A percentile compares a stretch with the other conserved stretches of the same genome.
These are phyloP conservation scores for Pelobates cultripes DNA, from an alignment of 2,797 vertebrate species.

Conservation along the genomic window DNA sequence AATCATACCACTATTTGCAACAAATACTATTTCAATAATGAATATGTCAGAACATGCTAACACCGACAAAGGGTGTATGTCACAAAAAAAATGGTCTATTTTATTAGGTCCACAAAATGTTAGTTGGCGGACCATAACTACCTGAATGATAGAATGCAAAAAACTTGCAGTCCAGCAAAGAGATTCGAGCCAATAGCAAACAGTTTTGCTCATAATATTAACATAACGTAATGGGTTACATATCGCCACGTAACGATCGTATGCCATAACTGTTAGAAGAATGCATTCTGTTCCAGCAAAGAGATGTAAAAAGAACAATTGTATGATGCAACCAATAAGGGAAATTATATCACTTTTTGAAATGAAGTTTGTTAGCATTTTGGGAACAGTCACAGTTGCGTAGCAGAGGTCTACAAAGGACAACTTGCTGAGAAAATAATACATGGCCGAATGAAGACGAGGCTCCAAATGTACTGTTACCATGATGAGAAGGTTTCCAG, in stretches of 20 bases:
- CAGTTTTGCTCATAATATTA: constrained; percentile 55
- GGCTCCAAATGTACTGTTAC: constrained; percentile 51
- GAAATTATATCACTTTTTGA: constrained; percentile 59
- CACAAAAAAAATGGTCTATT: constrained; percentile 69
- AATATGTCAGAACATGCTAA: constrained; percentile 64
- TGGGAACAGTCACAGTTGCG: constrained; percentile 65
- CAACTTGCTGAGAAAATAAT: constrained; percentile 67
- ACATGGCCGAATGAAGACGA: constrained; percentile 65
- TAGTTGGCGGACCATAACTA: constrained; percentile 57
- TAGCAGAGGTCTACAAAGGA: constrained; percentile 68
- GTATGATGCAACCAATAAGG: constrained; percentile 59
- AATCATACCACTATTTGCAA: constrained; percentile 59
- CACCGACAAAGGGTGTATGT: constrained; percentile 64
- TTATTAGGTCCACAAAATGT: constrained; percentile 65
- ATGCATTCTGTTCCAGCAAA: constrained; percentile 67
- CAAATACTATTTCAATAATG: constrained; percentile 63
- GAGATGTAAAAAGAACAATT: constrained; percentile 67
- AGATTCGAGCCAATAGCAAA: constrained; percentile 58
- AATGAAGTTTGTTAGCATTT: constrained; percentile 64
- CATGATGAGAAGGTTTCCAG: constrained; percentile 62
- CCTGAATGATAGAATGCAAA: constrained; percentile 65
- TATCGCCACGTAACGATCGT: constrained; percentile 65
- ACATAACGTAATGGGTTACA: constrained; percentile 62
- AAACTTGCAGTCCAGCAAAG: constrained; percentile 61
- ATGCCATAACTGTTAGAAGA: constrained; percentile 67